Evolutionary conservation across 2,888 invertebrate species (phyloP), one percentile per base, ranked within the genome.

Genomic region (Gastrophysa polygoni): DNA sequence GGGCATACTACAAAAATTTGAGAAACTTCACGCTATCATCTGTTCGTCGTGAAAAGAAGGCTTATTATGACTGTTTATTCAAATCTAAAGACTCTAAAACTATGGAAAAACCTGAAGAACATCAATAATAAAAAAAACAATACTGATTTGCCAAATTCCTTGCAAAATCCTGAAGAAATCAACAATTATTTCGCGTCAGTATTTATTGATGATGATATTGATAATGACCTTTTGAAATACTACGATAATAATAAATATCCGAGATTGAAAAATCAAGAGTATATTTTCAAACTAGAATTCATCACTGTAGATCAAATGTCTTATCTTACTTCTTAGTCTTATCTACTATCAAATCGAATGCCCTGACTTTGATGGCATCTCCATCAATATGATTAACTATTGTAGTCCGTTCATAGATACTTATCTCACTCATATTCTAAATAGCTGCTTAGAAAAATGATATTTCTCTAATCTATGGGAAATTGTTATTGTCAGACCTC

Each of bases 351-450:
- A 44, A 44, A 44, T 44, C 20, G 10, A 46, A 46, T 46, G 21
- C 47, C 47, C 20, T 46, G 47, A 14, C 10, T 46, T n/a, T 18
- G 47, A 21, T 21, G 47, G 21, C 10, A 46, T 46, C 7, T 20
- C 47, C 10, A 21, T 46, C 32, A 28, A 34, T 10, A 54, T 54
- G 43, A 20, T 49, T 2, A 56, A 49, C 16, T 56, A 20, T 5
- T 56, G 57, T 28, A 56, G 57, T 17, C 57, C 57, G 16, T 56
- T 56, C 18, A 49, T 56, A 18, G 57, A 56, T 56, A 46, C 1
- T 24, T 56, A 56, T 49, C 24, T 51, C 20, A 21, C 28, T 1
- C 46, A 56, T 49, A 49, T 56, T 8, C 14, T 54, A 11, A 54
- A 54, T 16, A 4, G 7, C 10, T 54, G 54, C 16, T 47, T 32